Evolutionary conservation across 2,797 vertebrate species (phyloP).

Genomic region (Enteromius trimaculatus): DNA sequence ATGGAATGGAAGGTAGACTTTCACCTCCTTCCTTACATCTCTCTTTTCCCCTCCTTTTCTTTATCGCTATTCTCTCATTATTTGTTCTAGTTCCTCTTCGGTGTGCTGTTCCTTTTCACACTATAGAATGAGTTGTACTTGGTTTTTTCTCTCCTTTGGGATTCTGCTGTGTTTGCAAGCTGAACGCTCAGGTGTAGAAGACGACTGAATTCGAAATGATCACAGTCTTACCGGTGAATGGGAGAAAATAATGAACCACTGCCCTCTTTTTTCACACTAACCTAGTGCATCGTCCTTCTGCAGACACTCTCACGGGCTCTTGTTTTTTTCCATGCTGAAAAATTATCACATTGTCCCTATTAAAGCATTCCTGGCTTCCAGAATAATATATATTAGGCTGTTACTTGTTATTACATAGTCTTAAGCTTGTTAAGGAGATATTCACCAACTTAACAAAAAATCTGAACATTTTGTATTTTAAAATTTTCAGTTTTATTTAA

Average conservation of each 20-base stretch:
- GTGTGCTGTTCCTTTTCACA: conserved; percentile 26
- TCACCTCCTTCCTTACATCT: conserved; percentile 44
- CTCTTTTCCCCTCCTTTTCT: background rate
- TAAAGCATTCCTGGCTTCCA: background rate
- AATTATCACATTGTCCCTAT: background rate
- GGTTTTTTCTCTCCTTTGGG: conserved; percentile 61
- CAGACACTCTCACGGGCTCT: background rate
- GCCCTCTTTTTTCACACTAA: conserved; percentile 19
- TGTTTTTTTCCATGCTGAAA: background rate
- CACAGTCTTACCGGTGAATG: conserved; percentile 81
- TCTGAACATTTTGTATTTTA: background rate
- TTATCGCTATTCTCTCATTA: conserved; percentile 22
- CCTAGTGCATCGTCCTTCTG: conserved; percentile 6
- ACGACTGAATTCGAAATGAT: conserved; percentile 12
- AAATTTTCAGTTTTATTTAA: background rate
- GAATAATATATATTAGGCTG: background rate
- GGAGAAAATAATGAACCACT: conserved; percentile 77
- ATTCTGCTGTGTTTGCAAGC: conserved; percentile 77
- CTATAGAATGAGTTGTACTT: conserved; percentile 26
- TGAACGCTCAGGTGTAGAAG: conserved; percentile 84
- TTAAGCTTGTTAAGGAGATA: background rate
- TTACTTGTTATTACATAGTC: background rate
- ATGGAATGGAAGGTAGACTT: conserved; percentile 79
- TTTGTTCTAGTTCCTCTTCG: background rate
- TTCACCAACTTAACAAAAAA: background rate